Conservation (phyloP, 2,888 invertebrate genomes). For the Dasysyrphus tricinctus region DNA sequence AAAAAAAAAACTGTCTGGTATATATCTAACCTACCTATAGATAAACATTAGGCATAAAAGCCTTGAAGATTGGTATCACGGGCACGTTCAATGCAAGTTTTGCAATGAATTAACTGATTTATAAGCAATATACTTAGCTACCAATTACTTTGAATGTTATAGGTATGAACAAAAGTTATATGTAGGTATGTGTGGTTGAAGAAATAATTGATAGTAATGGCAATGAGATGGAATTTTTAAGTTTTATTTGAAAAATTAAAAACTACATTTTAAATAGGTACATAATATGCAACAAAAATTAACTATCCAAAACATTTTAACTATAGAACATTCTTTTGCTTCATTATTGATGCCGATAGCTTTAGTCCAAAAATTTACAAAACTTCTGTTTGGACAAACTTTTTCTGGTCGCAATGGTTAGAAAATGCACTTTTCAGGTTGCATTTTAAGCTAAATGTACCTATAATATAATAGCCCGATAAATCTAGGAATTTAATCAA, state of each 20-base stretch:
- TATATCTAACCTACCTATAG: neutral
- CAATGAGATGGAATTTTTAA: neutral
- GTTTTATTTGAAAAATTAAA: neutral
- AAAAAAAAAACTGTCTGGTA: neutral
- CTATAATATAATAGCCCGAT: too few species aligned
- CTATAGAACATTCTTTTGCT: too few species aligned
- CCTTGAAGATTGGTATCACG: constrained; percentile 34
- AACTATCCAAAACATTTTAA: too few species aligned
- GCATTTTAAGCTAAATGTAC: too few species aligned
- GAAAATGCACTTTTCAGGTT: too few species aligned
- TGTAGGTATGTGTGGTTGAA: neutral
- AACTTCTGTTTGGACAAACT: too few species aligned
- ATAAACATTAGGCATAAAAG: neutral
- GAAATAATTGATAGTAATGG: neutral
- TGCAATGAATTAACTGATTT: constrained; percentile 16
- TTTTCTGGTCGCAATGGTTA: too few species aligned
- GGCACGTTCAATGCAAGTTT: constrained; percentile 22
- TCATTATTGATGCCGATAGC: too few species aligned
- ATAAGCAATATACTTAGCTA: neutral
- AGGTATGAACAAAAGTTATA: neutral
- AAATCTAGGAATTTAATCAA: too few species aligned
- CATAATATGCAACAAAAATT: neutral
- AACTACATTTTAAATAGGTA: too few species aligned
- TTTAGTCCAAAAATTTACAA: too few species aligned
- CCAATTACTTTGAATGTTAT: neutral